Evolutionary conservation across 2,113 vertebrate genomes (phyloP), one percentile per base, ranked within the genome.

Genomic region (Columbina picui): DNA sequence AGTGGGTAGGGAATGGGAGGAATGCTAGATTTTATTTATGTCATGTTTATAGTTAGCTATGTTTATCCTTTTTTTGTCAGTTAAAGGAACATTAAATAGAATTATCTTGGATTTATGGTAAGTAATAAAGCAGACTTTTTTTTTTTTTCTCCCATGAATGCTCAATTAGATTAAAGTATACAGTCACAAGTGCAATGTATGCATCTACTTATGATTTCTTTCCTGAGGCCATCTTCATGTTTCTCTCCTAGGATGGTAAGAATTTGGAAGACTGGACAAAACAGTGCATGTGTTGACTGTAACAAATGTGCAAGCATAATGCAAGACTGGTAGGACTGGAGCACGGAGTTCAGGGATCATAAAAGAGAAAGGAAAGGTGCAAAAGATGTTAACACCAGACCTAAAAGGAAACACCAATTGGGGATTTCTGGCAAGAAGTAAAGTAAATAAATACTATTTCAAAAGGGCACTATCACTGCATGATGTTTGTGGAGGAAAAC

Each of bases 11-110:
- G 68, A 95, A 87, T 84, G 89, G 47, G 49, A 96, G 57, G 63
- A 96, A 96, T 81, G 73, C 10, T 84, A 89, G 27, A 89, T 93
- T 96, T 96, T 90, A 91, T 96, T 97, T 85, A 85, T 92, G 76
- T 61, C 81, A 39, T 84, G 70, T 91, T 91, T 97, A 90, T 90
- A 84, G 69, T 81, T 84, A 75, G 89, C 70, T 64, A 80, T 96
- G 94, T 97, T 96, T 81, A 94, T 91, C 60, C 65, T 87, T 96
- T 90, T 50, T 84, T 83, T 92, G 85, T 89, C 90, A 89, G 63
- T 88, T 91, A 90, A 74, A 95, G 82, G 30, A 92, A 90, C 75
- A 79, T 89, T 97, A 96, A 92, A 89, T 91, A 68, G 64, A 96
- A 93, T 97, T 96, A 75, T 80, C 94, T 95, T 90, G 29, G 93